These are phyloP conservation scores for Pheosia tremula DNA, from an alignment of 2,888 invertebrate species.

Conservation along the genomic window DNA sequence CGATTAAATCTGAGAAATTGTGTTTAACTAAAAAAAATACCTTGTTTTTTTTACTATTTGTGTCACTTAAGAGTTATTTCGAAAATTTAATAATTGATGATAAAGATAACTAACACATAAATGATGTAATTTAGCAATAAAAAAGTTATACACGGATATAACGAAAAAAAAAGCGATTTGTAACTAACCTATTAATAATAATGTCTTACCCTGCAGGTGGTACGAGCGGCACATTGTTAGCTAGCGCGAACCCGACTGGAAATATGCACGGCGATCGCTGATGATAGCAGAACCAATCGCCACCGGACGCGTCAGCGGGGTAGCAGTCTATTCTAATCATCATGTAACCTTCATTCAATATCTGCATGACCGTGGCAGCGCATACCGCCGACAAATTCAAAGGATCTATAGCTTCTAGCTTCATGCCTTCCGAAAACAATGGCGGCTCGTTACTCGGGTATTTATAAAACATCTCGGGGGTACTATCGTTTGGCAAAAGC, in stretches of 20 bases:
- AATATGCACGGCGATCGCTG: constrained; percentile 97
- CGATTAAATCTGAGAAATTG: too few relatives aligned
- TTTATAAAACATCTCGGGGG: constrained; percentile 90
- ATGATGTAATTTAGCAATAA: too few relatives aligned
- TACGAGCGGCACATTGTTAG: constrained; percentile 92
- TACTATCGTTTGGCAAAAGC: constrained; percentile 91
- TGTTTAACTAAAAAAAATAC: too few relatives aligned
- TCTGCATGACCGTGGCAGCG: constrained; percentile 97
- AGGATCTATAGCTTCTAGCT: constrained; percentile 98
- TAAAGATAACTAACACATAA: too few relatives aligned
- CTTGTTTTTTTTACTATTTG: too few relatives aligned
- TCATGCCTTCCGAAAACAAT: constrained; percentile 93
- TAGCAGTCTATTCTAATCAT: constrained; percentile 98
- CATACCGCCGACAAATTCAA: constrained; percentile 97
- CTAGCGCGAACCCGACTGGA: constrained; percentile 96
- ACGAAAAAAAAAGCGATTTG: too few relatives aligned
- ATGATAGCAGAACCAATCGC: constrained; percentile 99
- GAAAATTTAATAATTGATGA: too few relatives aligned
- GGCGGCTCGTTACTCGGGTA: constrained; percentile 82
- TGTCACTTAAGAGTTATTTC: too few relatives aligned
- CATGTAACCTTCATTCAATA: constrained; percentile 95
- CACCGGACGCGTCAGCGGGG: constrained; percentile 92
- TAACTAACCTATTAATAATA: background rate
- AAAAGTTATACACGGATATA: too few relatives aligned
- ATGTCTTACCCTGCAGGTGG: constrained; percentile 88